phyloP scores from a whole-genome alignment of 2,888 invertebrate species.

The Drosophila pegasa region DNA sequence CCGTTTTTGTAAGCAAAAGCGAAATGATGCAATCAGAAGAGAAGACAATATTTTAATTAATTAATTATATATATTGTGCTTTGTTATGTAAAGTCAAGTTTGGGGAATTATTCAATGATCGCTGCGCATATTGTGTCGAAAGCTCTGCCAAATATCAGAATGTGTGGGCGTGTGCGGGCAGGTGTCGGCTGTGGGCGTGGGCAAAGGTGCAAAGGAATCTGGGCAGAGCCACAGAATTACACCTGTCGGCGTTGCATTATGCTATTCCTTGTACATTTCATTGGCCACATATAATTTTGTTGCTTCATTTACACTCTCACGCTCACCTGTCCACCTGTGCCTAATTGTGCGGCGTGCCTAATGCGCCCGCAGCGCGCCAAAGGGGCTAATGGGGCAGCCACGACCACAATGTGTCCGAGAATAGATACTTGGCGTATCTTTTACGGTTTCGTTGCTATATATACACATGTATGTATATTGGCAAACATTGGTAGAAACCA shows the following conservation, averaged over 20 bases:
- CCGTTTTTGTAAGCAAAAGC: not conserved
- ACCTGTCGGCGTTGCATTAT: slow-evolving; percentile 1
- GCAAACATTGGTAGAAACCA: slow-evolving; percentile 4
- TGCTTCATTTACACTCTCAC: not conserved
- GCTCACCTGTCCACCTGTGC: slow-evolving; percentile 29
- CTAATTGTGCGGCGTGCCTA: slow-evolving; percentile 52
- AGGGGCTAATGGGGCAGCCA: slow-evolving; percentile 42
- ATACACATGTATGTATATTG: not conserved
- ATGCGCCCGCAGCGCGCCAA: slow-evolving; percentile 40
- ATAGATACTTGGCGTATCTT: slow-evolving; percentile 27
- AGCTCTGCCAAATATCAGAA: slow-evolving; percentile 1
- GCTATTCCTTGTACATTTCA: not conserved
- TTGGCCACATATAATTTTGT: slow-evolving; percentile 9
- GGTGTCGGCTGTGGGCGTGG: not conserved
- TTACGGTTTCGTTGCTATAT: slow-evolving; percentile 30
- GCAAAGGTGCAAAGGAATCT: not conserved
- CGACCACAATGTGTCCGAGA: slow-evolving; percentile 32
- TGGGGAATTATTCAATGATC: not conserved
- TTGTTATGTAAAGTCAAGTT: slow-evolving; percentile 38
- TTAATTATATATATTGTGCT: not conserved
- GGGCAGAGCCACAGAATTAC: not conserved
- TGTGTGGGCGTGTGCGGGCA: not conserved
- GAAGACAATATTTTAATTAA: not conserved
- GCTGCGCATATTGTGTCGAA: not conserved
- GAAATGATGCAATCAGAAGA: slow-evolving; percentile 9